Base-by-base conservation (phyloP, 2,888 invertebrate genomes). In the Coecobrya sp. region DNA sequence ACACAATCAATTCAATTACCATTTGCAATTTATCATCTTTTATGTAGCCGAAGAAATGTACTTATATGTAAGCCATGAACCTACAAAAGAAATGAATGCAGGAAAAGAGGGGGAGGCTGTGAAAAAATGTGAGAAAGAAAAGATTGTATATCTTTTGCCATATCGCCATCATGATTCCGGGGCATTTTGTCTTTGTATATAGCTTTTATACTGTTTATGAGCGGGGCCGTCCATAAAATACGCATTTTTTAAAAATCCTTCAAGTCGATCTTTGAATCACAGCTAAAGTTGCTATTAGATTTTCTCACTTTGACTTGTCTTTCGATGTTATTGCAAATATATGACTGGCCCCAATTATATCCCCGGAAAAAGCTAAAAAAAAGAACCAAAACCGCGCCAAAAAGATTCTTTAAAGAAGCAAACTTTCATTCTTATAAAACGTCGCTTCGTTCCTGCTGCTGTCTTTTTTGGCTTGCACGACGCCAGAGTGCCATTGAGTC, bases 11-110 rank as follows among this genome's bases (percentile, higher is more conserved):
- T 89, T 82, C 89, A 89, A 89, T 89, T 89, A 89, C 89, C 89
- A 89, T 84, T 84, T 84, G 89, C 89, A 89, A 89, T 89, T 89
- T 89, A 89, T 89, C 89, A 89, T 89, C 89, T 89, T 89, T 89
- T 89, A 89, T 89, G 89, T 89, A 89, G 89, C 73, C 89, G 84
- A 89, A 89, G 84, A 89, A 89, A 89, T 89, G 84, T 4, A 42
- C 11, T 42, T 42, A 16, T 25, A 16, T 0, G 73, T 73, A 42
- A 73, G 36, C 73, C 13, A 25, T 73, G 73, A 73, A 73, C 73
- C 42, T 42, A 65, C 13, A 65, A 65, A 65, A 25, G 65, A 65
- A 65, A 65, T 65, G 65, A 27, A 65, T 65, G 25, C 13, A 0
- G 70, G 52, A 49, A 49, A n/a, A 36, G 65, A 36, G 59, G 36